Conservation (phyloP, 2,888 invertebrate species). For the Calliopum simillimum region DNA sequence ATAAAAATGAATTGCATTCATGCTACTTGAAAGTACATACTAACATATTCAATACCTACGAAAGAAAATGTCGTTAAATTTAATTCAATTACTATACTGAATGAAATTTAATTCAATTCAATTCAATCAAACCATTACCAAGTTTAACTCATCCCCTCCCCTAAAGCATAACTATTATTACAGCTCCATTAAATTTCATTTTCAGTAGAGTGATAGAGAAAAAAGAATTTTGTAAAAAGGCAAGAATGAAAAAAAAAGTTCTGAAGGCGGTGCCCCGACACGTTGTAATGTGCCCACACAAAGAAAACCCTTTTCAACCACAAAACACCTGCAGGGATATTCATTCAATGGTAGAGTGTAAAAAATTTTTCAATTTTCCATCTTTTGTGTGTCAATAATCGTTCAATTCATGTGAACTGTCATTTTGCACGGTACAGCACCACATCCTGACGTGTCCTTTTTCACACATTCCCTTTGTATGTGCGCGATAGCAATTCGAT, state of each 20-base stretch:
- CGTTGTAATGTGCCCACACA: too few relatives aligned
- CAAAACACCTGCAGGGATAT: slow-evolving; percentile 17
- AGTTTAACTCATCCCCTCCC: neutral
- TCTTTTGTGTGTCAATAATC: slow-evolving; percentile 32
- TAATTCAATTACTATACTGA: slow-evolving; percentile 58
- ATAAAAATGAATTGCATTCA: too few relatives aligned
- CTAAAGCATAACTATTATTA: slow-evolving; percentile 5
- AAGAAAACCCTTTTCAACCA: too few relatives aligned
- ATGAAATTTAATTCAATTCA: slow-evolving; percentile 19
- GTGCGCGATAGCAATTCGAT: neutral
- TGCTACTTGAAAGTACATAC: too few relatives aligned
- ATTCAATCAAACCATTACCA: slow-evolving; percentile 20
- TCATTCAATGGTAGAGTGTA: neutral
- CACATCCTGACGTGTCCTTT: slow-evolving; percentile 16
- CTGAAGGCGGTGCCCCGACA: too few relatives aligned
- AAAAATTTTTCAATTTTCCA: slow-evolving; percentile 31
- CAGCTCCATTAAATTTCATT: slow-evolving; percentile 22
- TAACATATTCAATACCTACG: too few relatives aligned
- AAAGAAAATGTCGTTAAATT: slow-evolving; percentile 55
- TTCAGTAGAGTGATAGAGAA: neutral
- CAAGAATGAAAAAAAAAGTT: too few relatives aligned
- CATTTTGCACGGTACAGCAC: slow-evolving; percentile 9
- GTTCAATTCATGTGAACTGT: slow-evolving; percentile 33
- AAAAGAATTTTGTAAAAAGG: neutral
- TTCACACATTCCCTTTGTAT: neutral